phyloP scores from a whole-genome alignment of 2,888 invertebrate species.

The Metellina segmentata region DNA sequence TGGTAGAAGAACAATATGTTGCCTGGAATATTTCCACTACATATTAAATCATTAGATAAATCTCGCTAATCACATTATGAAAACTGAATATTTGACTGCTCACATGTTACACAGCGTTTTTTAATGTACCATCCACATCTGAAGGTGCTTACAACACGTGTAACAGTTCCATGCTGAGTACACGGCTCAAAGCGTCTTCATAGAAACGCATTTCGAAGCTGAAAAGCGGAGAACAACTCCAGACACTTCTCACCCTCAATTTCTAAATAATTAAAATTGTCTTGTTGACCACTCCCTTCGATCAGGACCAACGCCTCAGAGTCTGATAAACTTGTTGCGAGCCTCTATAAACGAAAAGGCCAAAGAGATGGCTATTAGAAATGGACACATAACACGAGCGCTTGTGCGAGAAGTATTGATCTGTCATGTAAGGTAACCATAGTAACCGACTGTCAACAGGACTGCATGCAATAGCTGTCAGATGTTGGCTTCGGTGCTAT shows the following conservation, averaged over 20 bases:
- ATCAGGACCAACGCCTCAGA: constrained; percentile 2
- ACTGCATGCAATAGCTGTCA: constrained; percentile 53
- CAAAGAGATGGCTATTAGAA: neutral
- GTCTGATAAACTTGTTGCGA: constrained; percentile 14
- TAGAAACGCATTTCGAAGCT: neutral
- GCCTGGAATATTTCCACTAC: too few species aligned
- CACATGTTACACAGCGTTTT: too few species aligned
- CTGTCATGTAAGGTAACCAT: constrained; percentile 54
- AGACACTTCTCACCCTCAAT: neutral
- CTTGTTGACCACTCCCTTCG: neutral
- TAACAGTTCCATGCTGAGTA: neutral
- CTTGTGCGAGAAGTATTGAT: constrained; percentile 40
- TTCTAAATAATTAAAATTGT: constrained; percentile 4
- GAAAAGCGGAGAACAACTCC: neutral
- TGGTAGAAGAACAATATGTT: too few species aligned
- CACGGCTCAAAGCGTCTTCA: neutral
- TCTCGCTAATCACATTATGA: too few species aligned
- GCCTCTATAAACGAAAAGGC: neutral
- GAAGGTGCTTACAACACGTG: neutral
- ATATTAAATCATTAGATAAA: too few species aligned
- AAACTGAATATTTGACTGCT: too few species aligned
- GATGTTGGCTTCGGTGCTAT: constrained; percentile 22
- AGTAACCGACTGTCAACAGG: constrained; percentile 67
- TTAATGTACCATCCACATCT: too few species aligned
- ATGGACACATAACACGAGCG: constrained; percentile 19